Evolutionary conservation across 2,888 invertebrate species (phyloP), one percentile per base, ranked within the genome.

Genomic region (Eupithecia exiguata): DNA sequence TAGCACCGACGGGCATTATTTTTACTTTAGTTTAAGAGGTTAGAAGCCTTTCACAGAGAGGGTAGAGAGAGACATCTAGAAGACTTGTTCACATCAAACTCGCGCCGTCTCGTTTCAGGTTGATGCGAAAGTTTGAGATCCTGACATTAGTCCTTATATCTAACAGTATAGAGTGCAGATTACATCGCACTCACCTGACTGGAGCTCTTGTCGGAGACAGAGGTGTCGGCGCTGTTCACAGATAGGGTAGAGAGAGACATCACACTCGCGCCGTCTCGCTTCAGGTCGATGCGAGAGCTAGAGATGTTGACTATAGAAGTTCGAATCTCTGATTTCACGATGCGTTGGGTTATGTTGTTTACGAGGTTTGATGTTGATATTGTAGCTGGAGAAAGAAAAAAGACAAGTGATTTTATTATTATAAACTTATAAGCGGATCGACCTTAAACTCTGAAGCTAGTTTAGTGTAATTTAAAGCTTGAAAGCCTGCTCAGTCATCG

Each of bases 281-380:
- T 89, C 84, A 91, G 90, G 82, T 94, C 94, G 49, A 93, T 89
- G 21, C 92, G 83, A 2, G 93, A 92, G n/a, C 93, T 92, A 18
- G 91, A 92, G n/a, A 93, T 93, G 74, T 88, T 92, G 12, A 93
- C 92, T 1, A 93, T 90, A 74, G 92, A 92, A 25, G 94, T 93
- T 0, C 93, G 84, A 7, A 94, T 90, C 79, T 94, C 94, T 0
- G 91, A 91, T 65, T 92, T 93, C 1, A 88, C 92, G 16, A 92
- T 91, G 0, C 92, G 84, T 16, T 90, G 85, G 0, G 92, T 89
- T 5, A 92, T 72, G 71, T 92, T 92, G 78, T 90, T 92, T 9
- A 92, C 91, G 9, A 92, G 75, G 74, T 90, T 92, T 0, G 92
- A 89, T 0, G 91, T 88, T 2, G 92, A 90, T 16, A 94, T 91